phyloP scores from a whole-genome alignment of 2,888 invertebrate genomes.

The Tethea ocularis region DNA sequence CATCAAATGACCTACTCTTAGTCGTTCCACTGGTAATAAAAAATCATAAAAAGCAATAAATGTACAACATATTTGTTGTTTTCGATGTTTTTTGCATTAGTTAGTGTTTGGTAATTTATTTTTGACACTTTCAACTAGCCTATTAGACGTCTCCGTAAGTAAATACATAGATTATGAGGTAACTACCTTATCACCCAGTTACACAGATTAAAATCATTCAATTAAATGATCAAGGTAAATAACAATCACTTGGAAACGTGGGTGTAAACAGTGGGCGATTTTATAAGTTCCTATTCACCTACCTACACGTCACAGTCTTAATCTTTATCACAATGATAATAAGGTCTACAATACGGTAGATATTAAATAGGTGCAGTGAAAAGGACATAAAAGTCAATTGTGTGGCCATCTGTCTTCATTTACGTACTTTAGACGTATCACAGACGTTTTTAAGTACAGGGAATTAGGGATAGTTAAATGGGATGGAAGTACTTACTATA shows the following conservation, averaged over 20 bases:
- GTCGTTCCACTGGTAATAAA: too few relatives aligned
- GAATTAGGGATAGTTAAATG: conserved; percentile 10
- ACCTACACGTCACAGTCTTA: background rate
- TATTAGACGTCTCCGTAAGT: too few relatives aligned
- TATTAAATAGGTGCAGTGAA: background rate
- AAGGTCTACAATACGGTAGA: conserved; percentile 8
- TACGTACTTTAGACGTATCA: conserved; percentile 16
- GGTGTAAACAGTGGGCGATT: background rate
- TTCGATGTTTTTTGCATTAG: too few relatives aligned
- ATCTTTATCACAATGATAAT: background rate
- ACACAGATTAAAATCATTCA: conserved; percentile 8
- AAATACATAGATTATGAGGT: background rate
- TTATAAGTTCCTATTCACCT: background rate
- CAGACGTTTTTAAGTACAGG: background rate
- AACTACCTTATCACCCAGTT: background rate
- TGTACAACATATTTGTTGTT: too few relatives aligned
- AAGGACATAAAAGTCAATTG: conserved; percentile 22
- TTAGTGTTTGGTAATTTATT: too few relatives aligned
- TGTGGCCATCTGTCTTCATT: conserved; percentile 29
- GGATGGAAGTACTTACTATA: background rate
- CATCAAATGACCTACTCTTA: too few relatives aligned
- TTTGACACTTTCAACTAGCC: too few relatives aligned
- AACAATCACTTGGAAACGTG: background rate
- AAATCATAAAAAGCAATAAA: too few relatives aligned
- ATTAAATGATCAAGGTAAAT: background rate